phyloP scores from a whole-genome alignment of 2,797 vertebrate genomes.

The Clarias platycephalus region DNA sequence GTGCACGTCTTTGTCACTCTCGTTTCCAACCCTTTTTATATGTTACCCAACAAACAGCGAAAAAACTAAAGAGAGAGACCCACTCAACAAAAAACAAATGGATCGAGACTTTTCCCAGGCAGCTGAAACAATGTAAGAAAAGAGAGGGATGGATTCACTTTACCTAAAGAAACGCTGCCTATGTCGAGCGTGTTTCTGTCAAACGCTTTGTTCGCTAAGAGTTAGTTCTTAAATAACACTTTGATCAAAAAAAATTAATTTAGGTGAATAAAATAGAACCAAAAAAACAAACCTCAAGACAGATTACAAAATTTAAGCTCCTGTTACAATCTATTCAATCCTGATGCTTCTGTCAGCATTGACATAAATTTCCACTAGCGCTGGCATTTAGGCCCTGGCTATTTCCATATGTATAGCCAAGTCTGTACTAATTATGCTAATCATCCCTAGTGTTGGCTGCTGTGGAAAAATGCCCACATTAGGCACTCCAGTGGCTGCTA shows the following conservation, averaged over 20 bases:
- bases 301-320: conserved; percentile 70
- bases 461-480: conserved; percentile 96
- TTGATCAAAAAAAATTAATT: neutral
- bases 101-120: conserved; percentile 72
- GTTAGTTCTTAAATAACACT: neutral
- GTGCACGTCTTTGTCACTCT: conserved; percentile 72
- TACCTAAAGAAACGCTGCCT: conserved; percentile 71
- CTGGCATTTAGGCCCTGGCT: conserved; percentile 91
- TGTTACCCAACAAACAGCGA: conserved; percentile 80
- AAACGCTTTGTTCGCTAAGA: neutral
- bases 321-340: conserved; percentile 86
- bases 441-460: conserved; percentile 92
- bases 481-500: conserved; percentile 96
- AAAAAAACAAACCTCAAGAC: conserved; percentile 48
- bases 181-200: conserved; percentile 31
- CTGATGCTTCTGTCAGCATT: conserved; percentile 87
- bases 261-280: conserved; percentile 26
- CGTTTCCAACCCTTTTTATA: conserved; percentile 77
- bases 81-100: conserved; percentile 76
- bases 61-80: conserved; percentile 72
- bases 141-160: conserved; percentile 67
- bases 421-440: conserved; percentile 98
- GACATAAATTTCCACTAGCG: conserved; percentile 94
- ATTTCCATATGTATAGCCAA: conserved; percentile 97
- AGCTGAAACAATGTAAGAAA: conserved; percentile 74